These are phyloP conservation scores for Cichladusa arquata DNA, from an alignment of 2,113 vertebrate species.

Conservation along the genomic window DNA sequence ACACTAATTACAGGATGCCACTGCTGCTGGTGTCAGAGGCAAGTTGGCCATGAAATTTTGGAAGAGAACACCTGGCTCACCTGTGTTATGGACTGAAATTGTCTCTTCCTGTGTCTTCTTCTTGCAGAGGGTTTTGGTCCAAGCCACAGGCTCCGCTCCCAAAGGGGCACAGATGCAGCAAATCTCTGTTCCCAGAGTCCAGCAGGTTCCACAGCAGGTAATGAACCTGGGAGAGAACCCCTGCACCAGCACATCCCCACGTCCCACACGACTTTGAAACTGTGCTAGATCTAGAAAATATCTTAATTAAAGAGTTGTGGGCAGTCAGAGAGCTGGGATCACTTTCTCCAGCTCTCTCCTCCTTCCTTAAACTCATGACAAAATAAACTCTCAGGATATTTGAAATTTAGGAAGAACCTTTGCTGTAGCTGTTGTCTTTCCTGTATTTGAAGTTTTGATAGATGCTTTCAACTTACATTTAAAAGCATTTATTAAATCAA, in stretches of 20 bases:
- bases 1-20: neutral
- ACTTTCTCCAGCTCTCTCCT: neutral
- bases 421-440: neutral
- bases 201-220: constrained; percentile 94
- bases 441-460: neutral
- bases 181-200: constrained; percentile 85
- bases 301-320: neutral
- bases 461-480: neutral
- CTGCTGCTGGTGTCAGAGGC: neutral
- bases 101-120: neutral
- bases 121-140: constrained; percentile 92
- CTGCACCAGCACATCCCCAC: neutral
- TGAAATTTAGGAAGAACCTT: neutral
- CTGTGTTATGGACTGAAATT: neutral
- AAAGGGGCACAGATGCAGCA: constrained; percentile 90
- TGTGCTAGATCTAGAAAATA: neutral
- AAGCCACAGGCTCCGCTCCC: constrained; percentile 86
- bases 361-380: neutral
- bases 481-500: neutral
- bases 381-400: neutral
- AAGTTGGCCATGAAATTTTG: neutral
- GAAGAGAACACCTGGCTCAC: neutral
- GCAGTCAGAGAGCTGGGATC: neutral
- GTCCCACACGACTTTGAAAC: fast-evolving
- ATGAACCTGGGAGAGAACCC: constrained; percentile 33